Evolutionary conservation across 2,888 invertebrate genomes (phyloP).

Genomic region (Trachelus tabidus): DNA sequence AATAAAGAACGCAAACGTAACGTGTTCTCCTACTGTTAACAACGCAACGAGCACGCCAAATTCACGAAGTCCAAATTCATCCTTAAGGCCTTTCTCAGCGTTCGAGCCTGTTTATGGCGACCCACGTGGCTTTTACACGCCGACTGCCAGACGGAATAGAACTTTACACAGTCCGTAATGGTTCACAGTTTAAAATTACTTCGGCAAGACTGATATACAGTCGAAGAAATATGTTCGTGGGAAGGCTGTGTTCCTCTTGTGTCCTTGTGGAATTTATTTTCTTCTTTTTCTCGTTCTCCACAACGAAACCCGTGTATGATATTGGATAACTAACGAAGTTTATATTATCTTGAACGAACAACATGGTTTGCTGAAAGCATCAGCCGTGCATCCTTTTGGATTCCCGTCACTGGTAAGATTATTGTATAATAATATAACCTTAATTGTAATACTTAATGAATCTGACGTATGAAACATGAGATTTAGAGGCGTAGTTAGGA

Average conservation of each 20-base stretch:
- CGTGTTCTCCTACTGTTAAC: constrained; percentile 41
- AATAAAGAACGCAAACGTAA: constrained; percentile 44
- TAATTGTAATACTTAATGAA: not conserved
- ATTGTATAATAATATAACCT: not conserved
- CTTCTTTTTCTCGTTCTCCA: not conserved
- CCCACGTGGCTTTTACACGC: constrained; percentile 48
- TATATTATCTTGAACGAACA: not conserved
- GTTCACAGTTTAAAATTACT: not conserved
- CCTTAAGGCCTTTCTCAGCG: constrained; percentile 43
- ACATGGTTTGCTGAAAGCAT: not conserved
- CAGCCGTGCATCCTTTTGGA: not conserved
- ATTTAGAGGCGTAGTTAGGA: not conserved
- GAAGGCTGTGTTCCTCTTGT: not conserved
- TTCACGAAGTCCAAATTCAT: constrained; percentile 48
- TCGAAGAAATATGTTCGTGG: not conserved
- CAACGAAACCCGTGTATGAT: not conserved
- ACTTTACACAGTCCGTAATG: constrained; percentile 12
- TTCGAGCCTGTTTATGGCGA: constrained; percentile 45
- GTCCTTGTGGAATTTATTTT: not conserved
- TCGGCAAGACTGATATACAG: not conserved
- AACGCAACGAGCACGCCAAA: constrained; percentile 37
- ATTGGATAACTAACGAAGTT: not conserved
- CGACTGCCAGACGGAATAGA: constrained; percentile 28
- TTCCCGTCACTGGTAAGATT: not conserved
- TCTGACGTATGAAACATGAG: not conserved